Evolutionary conservation across 2,888 invertebrate species (phyloP).

Genomic region (Crepidodera aurea): DNA sequence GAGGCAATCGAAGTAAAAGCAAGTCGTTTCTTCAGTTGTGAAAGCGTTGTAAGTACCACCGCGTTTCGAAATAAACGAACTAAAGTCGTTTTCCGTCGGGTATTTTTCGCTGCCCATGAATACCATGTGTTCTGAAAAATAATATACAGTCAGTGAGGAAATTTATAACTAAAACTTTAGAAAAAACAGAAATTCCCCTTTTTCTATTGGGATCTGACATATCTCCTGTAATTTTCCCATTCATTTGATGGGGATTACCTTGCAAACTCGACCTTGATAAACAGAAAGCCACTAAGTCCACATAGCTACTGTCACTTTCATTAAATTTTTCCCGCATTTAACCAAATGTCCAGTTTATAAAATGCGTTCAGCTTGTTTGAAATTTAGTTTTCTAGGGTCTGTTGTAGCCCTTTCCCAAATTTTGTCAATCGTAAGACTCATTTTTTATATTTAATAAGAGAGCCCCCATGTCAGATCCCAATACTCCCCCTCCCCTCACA

Average conservation of each 20-base stretch:
- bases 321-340: neutral
- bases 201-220: neutral
- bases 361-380: too few relatives aligned
- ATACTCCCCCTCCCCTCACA: neutral
- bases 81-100: constrained; percentile 85
- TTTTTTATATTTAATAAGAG: neutral
- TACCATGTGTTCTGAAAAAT: constrained; percentile 81
- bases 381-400: too few relatives aligned
- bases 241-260: too few relatives aligned
- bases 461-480: neutral
- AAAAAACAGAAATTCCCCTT: neutral
- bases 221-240: neutral
- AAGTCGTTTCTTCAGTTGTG: constrained; percentile 87
- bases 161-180: neutral
- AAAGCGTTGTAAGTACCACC: constrained; percentile 89
- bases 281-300: too few relatives aligned
- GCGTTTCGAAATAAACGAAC: constrained; percentile 79
- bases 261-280: too few relatives aligned
- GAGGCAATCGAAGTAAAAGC: constrained; percentile 89
- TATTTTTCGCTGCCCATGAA: constrained; percentile 94
- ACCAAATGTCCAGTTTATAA: neutral
- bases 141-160: neutral
- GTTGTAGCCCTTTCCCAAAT: too few relatives aligned
- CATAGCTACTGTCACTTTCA: too few relatives aligned
- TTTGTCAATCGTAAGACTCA: too few relatives aligned